Evolutionary conservation across 1,140 invertebrate genomes (phyloP).

Genomic region (Drosophila lacertosa): DNA sequence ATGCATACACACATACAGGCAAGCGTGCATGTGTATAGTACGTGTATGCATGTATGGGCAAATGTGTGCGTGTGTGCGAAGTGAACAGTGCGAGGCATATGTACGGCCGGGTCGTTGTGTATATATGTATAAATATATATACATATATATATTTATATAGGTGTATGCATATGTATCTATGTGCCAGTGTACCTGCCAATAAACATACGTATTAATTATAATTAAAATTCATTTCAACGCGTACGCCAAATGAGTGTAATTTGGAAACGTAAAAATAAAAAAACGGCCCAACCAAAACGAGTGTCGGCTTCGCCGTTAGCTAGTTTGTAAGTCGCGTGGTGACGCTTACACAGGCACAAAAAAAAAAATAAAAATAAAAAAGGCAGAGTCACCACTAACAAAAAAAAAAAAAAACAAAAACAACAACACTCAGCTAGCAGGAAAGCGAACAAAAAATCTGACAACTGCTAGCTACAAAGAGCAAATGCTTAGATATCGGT

Average conservation of each 20-base stretch:
- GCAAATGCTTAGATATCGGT: conserved; percentile 3
- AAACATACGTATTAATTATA: conserved; percentile 69
- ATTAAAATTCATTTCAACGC: conserved; percentile 67
- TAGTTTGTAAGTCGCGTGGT: conserved; percentile 39
- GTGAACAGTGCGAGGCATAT: conserved; percentile 3
- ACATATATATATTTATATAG: background rate
- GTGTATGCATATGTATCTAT: conserved; percentile 6
- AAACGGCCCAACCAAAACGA: conserved; percentile 32
- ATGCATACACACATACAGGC: background rate
- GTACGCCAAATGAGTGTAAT: conserved; percentile 58
- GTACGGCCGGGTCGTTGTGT: conserved; percentile 23
- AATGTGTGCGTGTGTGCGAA: conserved; percentile 6
- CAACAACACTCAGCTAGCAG: conserved; percentile 10
- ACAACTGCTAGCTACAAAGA: conserved; percentile 53
- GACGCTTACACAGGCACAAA: conserved; percentile 24
- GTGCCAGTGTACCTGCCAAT: conserved; percentile 15
- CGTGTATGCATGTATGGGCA: conserved; percentile 3
- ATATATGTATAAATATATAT: conserved; percentile 4
- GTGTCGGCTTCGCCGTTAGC: conserved; percentile 35
- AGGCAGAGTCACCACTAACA: conserved; percentile 52
- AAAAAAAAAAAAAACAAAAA: conserved; percentile 20
- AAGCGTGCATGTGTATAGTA: background rate
- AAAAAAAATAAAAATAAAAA: conserved; percentile 18
- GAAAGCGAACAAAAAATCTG: conserved; percentile 40
- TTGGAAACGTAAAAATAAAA: conserved; percentile 36